Base-by-base conservation (phyloP, 2,113 vertebrate genomes). In the Morphnarchus princeps region DNA sequence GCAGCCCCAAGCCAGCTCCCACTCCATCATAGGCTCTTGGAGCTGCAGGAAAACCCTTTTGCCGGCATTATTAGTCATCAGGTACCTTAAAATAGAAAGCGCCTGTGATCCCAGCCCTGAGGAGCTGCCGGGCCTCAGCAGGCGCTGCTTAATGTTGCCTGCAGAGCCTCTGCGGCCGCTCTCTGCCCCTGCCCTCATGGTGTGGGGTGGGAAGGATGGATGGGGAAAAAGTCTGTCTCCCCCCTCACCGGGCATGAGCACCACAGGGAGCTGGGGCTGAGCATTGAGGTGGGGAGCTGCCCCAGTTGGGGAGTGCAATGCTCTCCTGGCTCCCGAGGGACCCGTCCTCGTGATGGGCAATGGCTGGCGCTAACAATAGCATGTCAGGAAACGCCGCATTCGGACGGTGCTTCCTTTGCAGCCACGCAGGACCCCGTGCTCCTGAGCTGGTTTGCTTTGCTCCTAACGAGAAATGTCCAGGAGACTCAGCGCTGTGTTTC, bases 41-140 rank as follows among this genome's bases (percentile, higher is more conserved):
- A 67, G 10, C 42, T 50, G 17, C 49, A 32, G 92, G 87, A 90
- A 96, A 96, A 87, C 81, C 91, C 84, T 96, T 92, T 79, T 67
- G 47, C 74, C 3, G 54, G 38, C 13, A 1, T 73, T 79, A 85
- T 95, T 93, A 92, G 84, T 95, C 93, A 85, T 87, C 58, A 6
- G 26, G 32, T 14, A 29, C 82, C 93, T 94, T 94, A 94, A 95
- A 96, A 95, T 94, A 96, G 92, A 87, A 94, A 83, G 59, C 0
- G 21, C 3, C 17, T 22, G 55, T 45, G 74, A 86, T 86, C 34
- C 29, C 85, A 67, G 86, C 79, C 47, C 59, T 5, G 10, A 59
- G 82, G 82, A 81, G 80, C 91, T 77, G 69, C 24, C 4, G 12
- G 55, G 31, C 45, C 55, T 73, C 19, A 0, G 49, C 80, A 31